Base-by-base conservation (phyloP, 2,113 vertebrate species). In the Genyomyrus donnyi region DNA sequence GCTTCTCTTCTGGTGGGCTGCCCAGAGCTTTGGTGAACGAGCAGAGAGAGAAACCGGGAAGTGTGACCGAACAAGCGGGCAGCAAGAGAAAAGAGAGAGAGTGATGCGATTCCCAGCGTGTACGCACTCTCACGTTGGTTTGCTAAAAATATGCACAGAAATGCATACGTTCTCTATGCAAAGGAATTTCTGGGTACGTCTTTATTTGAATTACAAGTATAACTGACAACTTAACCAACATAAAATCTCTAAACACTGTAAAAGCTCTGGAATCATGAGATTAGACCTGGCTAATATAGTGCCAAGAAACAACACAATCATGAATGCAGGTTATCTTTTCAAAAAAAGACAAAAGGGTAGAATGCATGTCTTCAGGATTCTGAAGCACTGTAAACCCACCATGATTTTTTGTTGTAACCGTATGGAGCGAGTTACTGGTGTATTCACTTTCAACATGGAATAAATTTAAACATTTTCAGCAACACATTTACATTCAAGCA, bases 111-210 rank as follows among this genome's bases (percentile, higher is more conserved):
- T 56, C 50, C 15, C 50, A 19, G 49, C 35, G 15, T 87, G 10
- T 35, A 35, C 2, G 13, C 49, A 21, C 24, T 56, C 50, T 48
- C 50, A 53, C 13, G 15, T 39, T 53, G 48, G 50, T 39, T 86
- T 39, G n/a, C 49, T 53, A 87, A 87, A 87, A 87, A 87, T 87
- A 53, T 9, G 48, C 27, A 85, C 83, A 48, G 39, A 85, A n/a
- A n/a, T 46, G 39, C 31, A 45, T n/a, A 85, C 39, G 24, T 24
- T 85, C 83, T 46, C 6, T 85, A 24, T 3, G 15, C 19, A 85
- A 27, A 85, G 74, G 31, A 85, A 46, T 11, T 3, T 85, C 83
- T 85, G 83, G 83, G 83, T 21, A 42, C 1, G 39, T 48, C 83
- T 48, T 48, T 8, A 85, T 85, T 85, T 85, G 15, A 48, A 85